These are phyloP conservation scores for Melanophora roralis DNA, from an alignment of 2,888 invertebrate genomes.

Conservation along the genomic window DNA sequence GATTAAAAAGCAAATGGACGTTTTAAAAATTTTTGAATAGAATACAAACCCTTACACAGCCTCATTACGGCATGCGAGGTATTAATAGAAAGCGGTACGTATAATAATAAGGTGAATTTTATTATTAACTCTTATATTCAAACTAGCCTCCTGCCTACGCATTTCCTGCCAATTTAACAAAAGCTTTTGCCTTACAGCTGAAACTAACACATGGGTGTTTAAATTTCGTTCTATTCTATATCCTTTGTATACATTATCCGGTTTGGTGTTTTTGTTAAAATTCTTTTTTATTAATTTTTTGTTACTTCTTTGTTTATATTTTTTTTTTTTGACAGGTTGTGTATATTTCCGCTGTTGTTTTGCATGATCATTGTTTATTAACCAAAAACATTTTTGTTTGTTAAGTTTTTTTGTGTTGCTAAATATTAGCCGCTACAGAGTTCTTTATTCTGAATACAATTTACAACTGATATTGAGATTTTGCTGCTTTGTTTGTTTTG, in stretches of 20 bases:
- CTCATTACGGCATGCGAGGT: too few relatives aligned
- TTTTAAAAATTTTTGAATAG: too few relatives aligned
- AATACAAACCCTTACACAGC: too few relatives aligned
- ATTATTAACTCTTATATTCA: too few relatives aligned
- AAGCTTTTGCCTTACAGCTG: not conserved
- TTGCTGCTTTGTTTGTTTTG: constrained; percentile 42
- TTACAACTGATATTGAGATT: constrained; percentile 40
- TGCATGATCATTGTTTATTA: constrained; percentile 44
- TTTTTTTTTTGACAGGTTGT: not conserved
- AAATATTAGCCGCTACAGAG: constrained; percentile 11
- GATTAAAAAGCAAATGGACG: too few relatives aligned
- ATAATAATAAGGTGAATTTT: too few relatives aligned
- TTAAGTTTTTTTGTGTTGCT: too few relatives aligned
- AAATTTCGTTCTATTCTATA: not conserved
- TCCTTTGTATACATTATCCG: constrained; percentile 33
- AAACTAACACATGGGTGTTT: not conserved
- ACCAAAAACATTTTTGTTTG: constrained; percentile 46
- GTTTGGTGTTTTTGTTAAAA: constrained; percentile 6
- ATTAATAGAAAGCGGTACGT: too few relatives aligned
- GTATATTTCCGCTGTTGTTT: constrained; percentile 24
- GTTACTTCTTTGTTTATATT: not conserved
- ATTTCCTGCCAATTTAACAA: not conserved
- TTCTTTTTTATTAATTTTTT: not conserved
- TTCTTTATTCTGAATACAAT: constrained; percentile 12
- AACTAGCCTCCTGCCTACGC: not conserved